phyloP scores from a whole-genome alignment of 2,797 vertebrate genomes.

The Microctenopoma lineatum region DNA sequence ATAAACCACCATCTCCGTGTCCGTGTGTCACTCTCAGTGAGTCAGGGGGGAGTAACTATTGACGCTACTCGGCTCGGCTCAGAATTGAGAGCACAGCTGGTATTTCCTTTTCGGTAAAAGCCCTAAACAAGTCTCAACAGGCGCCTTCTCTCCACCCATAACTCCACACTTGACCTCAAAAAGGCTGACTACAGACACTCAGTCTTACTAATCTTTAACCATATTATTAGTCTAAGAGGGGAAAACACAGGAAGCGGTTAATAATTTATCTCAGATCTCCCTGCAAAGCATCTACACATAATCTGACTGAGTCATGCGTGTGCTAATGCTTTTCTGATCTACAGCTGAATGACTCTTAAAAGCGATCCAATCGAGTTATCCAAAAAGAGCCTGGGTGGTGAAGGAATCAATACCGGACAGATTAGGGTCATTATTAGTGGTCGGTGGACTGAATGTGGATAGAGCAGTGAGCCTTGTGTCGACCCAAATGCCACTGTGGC shows the following conservation, averaged over 20 bases:
- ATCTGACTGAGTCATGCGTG: slow-evolving; percentile 20
- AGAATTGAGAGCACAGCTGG: slow-evolving; percentile 61
- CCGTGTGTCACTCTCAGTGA: slow-evolving; percentile 61
- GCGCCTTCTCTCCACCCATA: slow-evolving; percentile 62
- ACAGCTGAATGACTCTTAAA: slow-evolving; percentile 6
- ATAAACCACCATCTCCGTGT: slow-evolving; percentile 60
- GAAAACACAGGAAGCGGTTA: slow-evolving; percentile 53
- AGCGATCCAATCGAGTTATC: slow-evolving; percentile 41
- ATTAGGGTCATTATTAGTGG: slow-evolving; percentile 62
- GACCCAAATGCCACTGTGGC: slow-evolving; percentile 39
- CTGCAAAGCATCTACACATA: slow-evolving; percentile 32
- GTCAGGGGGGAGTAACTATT: slow-evolving; percentile 63
- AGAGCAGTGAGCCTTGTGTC: slow-evolving; percentile 46
- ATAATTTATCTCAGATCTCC: slow-evolving; percentile 39
- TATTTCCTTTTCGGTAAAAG: slow-evolving; percentile 66
- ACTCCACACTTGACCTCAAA: slow-evolving; percentile 74
- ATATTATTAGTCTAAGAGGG: slow-evolving; percentile 51
- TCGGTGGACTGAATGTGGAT: slow-evolving; percentile 43
- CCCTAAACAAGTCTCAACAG: slow-evolving; percentile 73
- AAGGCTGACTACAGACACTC: slow-evolving; percentile 69
- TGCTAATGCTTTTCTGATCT: slow-evolving; percentile 5
- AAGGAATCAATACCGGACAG: slow-evolving; percentile 65
- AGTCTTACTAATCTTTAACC: slow-evolving; percentile 56
- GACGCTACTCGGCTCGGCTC: slow-evolving; percentile 43
- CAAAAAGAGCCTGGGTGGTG: slow-evolving; percentile 46